Conservation (phyloP, 2,113 vertebrate species). For the Trichomycterus rosablanca region DNA sequence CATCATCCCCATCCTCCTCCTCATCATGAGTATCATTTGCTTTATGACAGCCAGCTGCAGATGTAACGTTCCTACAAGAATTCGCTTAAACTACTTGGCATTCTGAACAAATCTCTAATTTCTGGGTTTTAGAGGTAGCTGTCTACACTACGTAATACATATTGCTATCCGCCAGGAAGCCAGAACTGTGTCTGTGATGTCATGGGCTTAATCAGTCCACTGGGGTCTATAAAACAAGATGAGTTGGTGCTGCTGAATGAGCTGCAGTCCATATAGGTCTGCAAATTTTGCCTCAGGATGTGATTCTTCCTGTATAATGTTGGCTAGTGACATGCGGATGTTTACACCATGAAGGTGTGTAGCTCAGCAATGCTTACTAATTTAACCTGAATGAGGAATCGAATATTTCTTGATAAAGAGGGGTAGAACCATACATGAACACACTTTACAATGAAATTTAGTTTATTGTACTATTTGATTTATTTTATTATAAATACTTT, state of each 20-base stretch:
- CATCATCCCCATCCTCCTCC: slow-evolving; percentile 2
- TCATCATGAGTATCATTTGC: slow-evolving; percentile 16
- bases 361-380: too few relatives aligned
- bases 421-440: too few relatives aligned
- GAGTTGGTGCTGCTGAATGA: slow-evolving; percentile 1
- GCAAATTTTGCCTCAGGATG: not conserved
- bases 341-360: too few relatives aligned
- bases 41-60: slow-evolving; percentile 7
- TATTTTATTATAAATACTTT: too few relatives aligned
- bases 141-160: not conserved
- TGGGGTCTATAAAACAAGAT: slow-evolving; percentile 3
- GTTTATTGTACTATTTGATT: too few relatives aligned
- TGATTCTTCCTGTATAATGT: not conserved
- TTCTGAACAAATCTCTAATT: not conserved
- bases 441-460: too few relatives aligned
- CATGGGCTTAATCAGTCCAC: slow-evolving; percentile 11
- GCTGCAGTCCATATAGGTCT: not conserved
- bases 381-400: too few relatives aligned
- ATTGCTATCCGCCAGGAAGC: slow-evolving; percentile 1
- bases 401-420: too few relatives aligned
- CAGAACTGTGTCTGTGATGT: not conserved
- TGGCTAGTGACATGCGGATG: too few relatives aligned
- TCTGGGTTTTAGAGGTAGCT: not conserved
- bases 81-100: slow-evolving; percentile 6
- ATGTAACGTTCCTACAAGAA: not conserved